Conservation (phyloP, 1,140 invertebrate species). For the Berghia stephanieae region DNA sequence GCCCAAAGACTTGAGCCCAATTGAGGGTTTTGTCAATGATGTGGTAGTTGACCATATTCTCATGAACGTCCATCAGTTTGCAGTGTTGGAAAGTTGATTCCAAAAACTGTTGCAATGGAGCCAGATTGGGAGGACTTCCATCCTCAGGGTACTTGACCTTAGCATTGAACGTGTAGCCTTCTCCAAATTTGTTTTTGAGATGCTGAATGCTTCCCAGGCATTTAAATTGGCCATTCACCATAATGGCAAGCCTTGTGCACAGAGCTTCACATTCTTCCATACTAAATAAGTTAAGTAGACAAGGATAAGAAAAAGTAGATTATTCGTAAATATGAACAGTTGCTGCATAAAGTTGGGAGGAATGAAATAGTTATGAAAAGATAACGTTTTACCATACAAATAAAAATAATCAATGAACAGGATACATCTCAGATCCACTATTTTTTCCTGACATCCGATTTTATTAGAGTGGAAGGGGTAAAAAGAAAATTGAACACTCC, state of each 20-base stretch:
- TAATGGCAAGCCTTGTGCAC: constrained; percentile 68
- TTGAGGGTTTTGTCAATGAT: constrained; percentile 65
- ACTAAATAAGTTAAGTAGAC: no score
- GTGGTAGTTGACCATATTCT: constrained; percentile 73
- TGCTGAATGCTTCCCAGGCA: constrained; percentile 68
- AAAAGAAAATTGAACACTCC: no score
- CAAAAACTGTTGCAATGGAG: constrained; percentile 52
- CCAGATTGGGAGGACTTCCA: constrained; percentile 38
- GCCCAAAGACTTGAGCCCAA: constrained; percentile 74
- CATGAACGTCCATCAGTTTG: constrained; percentile 75
- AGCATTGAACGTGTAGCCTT: constrained; percentile 66
- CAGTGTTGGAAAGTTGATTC: constrained; percentile 52
- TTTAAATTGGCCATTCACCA: constrained; percentile 69
- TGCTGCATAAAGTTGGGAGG: no score
- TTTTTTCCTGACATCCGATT: no score
- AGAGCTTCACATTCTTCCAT: constrained; percentile 72
- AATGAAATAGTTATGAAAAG: no score
- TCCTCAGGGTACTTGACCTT: constrained; percentile 46
- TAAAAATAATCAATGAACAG: no score
- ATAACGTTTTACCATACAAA: no score
- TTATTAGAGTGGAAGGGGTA: no score
- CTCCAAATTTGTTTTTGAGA: constrained; percentile 67
- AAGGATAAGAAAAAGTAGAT: no score
- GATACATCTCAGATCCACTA: no score
- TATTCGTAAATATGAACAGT: no score